These are phyloP conservation scores for Diogma glabrata DNA, from an alignment of 2,888 invertebrate species.

Conservation along the genomic window DNA sequence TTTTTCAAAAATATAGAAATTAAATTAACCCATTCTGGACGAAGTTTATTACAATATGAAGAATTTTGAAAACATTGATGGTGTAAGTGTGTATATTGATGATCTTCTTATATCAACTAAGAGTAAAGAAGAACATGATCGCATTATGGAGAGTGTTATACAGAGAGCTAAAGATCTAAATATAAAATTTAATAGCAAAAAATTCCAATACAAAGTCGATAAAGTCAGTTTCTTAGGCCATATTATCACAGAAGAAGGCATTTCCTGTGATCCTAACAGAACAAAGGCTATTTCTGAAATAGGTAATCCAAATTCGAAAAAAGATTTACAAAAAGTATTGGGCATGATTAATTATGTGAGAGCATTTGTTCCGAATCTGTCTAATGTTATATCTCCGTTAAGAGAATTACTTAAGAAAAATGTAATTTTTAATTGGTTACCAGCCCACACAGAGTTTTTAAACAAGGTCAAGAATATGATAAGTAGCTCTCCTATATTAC, in stretches of 20 bases:
- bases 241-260: constrained; percentile 14
- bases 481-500: no score
- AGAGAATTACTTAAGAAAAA: not conserved
- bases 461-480: constrained; percentile 15
- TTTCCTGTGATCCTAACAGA: constrained; percentile 8
- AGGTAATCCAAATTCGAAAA: constrained; percentile 10
- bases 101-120: constrained; percentile 19
- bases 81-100: constrained; percentile 26
- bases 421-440: constrained; percentile 4
- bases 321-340: constrained; percentile 14
- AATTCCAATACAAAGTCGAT: constrained; percentile 22
- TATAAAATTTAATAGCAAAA: constrained; percentile 25
- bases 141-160: constrained; percentile 20
- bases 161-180: constrained; percentile 20
- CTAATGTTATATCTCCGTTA: constrained; percentile 8
- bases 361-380: constrained; percentile 14
- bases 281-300: constrained; percentile 12
- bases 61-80: constrained; percentile 19
- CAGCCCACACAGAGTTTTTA: constrained; percentile 13
- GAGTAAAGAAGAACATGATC: constrained; percentile 19
- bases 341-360: constrained; percentile 16
- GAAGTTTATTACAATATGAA: no score
- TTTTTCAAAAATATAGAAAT: constrained; percentile 19
- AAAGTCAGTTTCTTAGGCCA: constrained; percentile 24
- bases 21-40: no score